Base-by-base conservation (phyloP, 1,140 invertebrate species). In the Ceratoteleas bidentatus region DNA sequence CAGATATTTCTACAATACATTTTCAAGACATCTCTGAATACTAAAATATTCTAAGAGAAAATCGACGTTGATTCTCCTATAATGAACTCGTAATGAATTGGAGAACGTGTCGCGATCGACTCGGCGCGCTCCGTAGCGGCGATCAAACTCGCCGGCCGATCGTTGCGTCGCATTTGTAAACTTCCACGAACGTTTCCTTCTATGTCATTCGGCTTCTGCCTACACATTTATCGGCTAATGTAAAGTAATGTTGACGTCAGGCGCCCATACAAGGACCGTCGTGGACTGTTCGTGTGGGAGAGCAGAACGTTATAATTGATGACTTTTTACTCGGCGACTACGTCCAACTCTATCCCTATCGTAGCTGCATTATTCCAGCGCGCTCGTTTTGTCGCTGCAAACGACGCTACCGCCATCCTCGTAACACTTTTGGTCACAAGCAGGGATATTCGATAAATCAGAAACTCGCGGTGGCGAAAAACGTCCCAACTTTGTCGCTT, bases 181-280 rank as follows among this genome's bases (percentile, higher is more conserved):
- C 81, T 81, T 80, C 81, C 66, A 85, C 57, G 81, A 77, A 75
- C 70, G 75, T 83, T 79, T 80, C 84, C 84, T 85, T 85, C 82
- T 85, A 85, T 84, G 82, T 82, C 76, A 79, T 70, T 74, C 73
- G 75, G 16, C 68, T 62, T 62, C 79, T 72, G 79, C 84, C 84
- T 84, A 84, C 84, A 76, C 84, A 68, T 84, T 80, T 79, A 85
- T 85, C 78, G 84, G 64, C 79, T 79, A 84, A 84, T 79, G 81
- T 84, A 75, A 81, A 81, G 78, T 84, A 84, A 81, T 58, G 78
- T 77, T 85, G 84, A 84, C 84, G 84, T 85, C 84, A 85, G 70
- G 64, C 72, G 68, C 73, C 84, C 84, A 80, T 82, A 84, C 74
- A 85, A 79, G 84, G 82, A 65, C 68, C 75, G 81, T 76, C 54